Base-by-base conservation (phyloP, 1,140 invertebrate species). In the Sesamia nonagrioides region DNA sequence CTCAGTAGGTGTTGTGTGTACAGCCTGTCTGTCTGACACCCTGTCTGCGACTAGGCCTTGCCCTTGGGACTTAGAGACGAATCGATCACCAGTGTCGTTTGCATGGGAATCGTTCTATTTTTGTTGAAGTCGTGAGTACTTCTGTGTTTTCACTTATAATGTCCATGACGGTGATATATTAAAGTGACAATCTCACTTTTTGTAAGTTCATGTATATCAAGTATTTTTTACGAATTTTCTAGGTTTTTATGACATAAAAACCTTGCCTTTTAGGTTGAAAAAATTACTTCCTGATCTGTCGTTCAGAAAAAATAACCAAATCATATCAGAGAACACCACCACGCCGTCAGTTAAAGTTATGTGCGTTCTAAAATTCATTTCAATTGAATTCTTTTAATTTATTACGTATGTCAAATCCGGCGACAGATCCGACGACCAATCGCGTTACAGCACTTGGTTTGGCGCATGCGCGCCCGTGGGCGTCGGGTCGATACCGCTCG, bases 391-490 rank as follows among this genome's bases (percentile, higher is more conserved):
- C 54, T 60, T 73, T 79, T 72, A 86, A 84, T 81, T 80, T 78
- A 82, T 83, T 83, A 82, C 76, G 73, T 80, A 74, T 78, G 77
- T 76, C 77, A 84, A n/a, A 83, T 80, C 68, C 81, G 73, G 77
- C 71, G 27, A 54, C 78, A 58, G 37, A 68, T 42, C 40, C 37
- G 52, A 72, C 78, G 78, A 73, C 91, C 92, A 92, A 94, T 92
- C 72, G 83, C 82, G 84, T 85, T 73, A 68, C 68, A 82, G 88
- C 61, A 76, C 42, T 37, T 11, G 0, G 9, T 35, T 61, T 61
- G 77, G 81, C 93, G 93, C 93, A 92, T 93, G 93, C 93, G 93
- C 89, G 88, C 73, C 74, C 86, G 91, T 90, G 87, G 88, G 92
- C 85, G 90, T 78, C 77, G 81, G 91, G 88, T 94, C 92, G 92